These are phyloP conservation scores for Prorops nasuta DNA, from an alignment of 1,140 invertebrate species.

Conservation along the genomic window DNA sequence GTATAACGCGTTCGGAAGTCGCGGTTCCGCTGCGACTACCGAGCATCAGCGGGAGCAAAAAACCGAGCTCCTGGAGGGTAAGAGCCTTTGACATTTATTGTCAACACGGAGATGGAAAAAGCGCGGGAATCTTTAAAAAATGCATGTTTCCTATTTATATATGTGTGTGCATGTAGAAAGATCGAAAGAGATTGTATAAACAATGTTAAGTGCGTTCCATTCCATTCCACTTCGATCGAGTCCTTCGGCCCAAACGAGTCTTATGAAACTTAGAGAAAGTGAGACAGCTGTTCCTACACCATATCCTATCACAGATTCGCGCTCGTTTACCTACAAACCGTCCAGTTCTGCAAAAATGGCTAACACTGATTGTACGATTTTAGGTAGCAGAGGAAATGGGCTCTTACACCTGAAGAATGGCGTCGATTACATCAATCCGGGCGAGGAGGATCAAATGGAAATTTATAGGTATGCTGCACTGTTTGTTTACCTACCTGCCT, in stretches of 20 bases:
- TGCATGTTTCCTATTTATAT: background rate
- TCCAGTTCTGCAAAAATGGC: too few species aligned
- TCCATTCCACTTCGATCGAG: too few species aligned
- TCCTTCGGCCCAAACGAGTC: too few species aligned
- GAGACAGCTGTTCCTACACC: too few species aligned
- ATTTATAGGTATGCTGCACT: constrained; percentile 51
- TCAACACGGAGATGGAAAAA: too few species aligned
- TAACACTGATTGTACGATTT: too few species aligned
- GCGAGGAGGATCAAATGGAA: constrained; percentile 72
- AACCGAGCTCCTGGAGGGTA: constrained; percentile 54
- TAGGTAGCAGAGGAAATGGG: constrained; percentile 48
- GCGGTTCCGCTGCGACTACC: constrained; percentile 24
- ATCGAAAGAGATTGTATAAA: too few species aligned
- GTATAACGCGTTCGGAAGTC: constrained; percentile 50
- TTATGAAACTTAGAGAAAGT: too few species aligned
- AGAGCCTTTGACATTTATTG: too few species aligned
- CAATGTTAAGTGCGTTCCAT: too few species aligned
- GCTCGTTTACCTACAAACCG: too few species aligned
- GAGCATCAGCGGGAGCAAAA: constrained; percentile 52
- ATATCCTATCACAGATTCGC: too few species aligned
- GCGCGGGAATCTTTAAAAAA: background rate
- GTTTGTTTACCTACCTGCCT: background rate
- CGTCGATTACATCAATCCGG: constrained; percentile 62
- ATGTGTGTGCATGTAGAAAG: background rate
- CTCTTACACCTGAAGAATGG: constrained; percentile 50